Conservation (phyloP, 2,113 vertebrate genomes). For the Zingel zingel region DNA sequence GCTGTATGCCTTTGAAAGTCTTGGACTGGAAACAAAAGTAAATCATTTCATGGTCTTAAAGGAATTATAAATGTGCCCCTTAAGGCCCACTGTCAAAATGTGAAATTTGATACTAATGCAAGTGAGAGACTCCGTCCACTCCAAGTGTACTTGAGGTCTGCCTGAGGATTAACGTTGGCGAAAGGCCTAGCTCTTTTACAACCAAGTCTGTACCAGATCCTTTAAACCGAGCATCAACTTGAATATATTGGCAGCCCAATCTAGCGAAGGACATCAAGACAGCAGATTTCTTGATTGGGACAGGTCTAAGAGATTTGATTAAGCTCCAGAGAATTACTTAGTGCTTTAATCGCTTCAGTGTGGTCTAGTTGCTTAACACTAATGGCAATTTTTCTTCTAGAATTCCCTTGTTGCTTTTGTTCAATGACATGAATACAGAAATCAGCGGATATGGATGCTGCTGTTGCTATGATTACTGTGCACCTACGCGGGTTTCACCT, state of each 20-base stretch:
- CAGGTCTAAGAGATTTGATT: conserved; percentile 34
- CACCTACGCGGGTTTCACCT: not conserved
- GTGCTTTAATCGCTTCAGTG: conserved; percentile 7
- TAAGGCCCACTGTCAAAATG: conserved; percentile 18
- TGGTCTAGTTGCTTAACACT: not conserved
- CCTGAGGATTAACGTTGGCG: conserved; percentile 15
- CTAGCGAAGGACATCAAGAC: conserved; percentile 23
- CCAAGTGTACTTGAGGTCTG: conserved; percentile 2
- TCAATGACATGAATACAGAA: not conserved
- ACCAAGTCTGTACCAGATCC: conserved; percentile 22
- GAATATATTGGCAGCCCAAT: conserved; percentile 22
- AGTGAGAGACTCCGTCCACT: not conserved
- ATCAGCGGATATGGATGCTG: not conserved
- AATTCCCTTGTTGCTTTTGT: not conserved
- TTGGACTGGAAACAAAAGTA: conserved; percentile 25
- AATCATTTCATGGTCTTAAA: conserved; percentile 6
- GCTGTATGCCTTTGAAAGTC: conserved; percentile 31
- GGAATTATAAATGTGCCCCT: conserved; percentile 17
- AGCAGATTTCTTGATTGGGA: conserved; percentile 28
- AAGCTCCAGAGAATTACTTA: conserved; percentile 15
- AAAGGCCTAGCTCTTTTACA: conserved; percentile 33
- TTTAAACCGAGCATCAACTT: conserved; percentile 38
- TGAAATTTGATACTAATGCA: not conserved
- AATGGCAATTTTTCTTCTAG: not conserved
- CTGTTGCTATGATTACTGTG: conserved; percentile 22